Evolutionary conservation across 2,888 invertebrate genomes (phyloP), one percentile per base, ranked within the genome.

Genomic region (Chorisops tibialis): DNA sequence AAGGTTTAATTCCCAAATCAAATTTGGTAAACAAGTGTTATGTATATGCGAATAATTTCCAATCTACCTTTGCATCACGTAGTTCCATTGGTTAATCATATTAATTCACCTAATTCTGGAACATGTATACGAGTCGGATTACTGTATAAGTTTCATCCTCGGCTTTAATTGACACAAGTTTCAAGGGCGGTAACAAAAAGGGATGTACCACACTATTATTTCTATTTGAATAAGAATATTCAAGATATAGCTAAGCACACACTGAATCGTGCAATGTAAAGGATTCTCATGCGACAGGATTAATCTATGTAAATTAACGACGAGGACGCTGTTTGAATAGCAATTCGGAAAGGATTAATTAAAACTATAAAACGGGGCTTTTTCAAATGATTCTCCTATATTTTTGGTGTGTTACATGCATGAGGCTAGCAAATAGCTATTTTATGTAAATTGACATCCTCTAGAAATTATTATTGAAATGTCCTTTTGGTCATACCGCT

Each of bases 21-120:
- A 63, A 63, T 59, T 63, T 59, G 50, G 43, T 39, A 48, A 54
- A 59, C 63, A 63, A 63, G 63, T 51, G 59, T 56, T 51, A 41
- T 49, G 37, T 59, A 35, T 37, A 30, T 59, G 49, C 48, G 48
- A n/a, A 41, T 59, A 48, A 39, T 49, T 59, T 37, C 49, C 49
- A 24, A 49, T 59, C 19, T n/a, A 45, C 47, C 21, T 38, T 38
- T 21, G 41, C 12, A 6, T 52, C 58, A 63, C 50, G 49, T 61
- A 61, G 50, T 63, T 54, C 41, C 61, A n/a, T 45, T 35, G 56
- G 59, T 63, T 61, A 63, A 63, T 63, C 63, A 61, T 63, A 63
- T 63, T 63, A 63, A 61, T 61, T 43, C 61, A 45, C 22, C 37
- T 61, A 54, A 61, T 50, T 56, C 41, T 24, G 37, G 21, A 19